Conservation (phyloP, 2,797 vertebrate genomes). For the Holocentrus rufus region DNA sequence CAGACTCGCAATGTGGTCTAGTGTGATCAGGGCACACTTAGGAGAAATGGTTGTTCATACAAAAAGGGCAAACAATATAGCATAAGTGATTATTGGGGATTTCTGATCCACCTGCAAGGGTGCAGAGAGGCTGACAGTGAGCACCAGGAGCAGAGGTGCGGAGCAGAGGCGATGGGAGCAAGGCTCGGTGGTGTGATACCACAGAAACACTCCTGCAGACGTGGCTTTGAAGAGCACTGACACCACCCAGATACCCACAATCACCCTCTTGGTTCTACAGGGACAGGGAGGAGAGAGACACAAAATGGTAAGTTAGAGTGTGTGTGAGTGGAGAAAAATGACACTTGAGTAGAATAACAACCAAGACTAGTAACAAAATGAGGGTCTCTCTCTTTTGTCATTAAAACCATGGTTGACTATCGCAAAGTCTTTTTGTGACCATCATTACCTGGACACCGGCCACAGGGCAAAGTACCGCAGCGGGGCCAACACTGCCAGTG, state of each 20-base stretch:
- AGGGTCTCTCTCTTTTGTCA: background rate
- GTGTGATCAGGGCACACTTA: background rate
- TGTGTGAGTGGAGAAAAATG: background rate
- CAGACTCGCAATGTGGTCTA: too few species aligned
- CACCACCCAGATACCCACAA: slow-evolving; percentile 71
- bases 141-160: slow-evolving; percentile 73
- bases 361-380: background rate
- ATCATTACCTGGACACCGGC: slow-evolving; percentile 67
- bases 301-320: background rate
- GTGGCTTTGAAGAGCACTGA: slow-evolving; percentile 73
- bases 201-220: slow-evolving; percentile 74
- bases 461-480: slow-evolving; percentile 78
- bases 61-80: background rate
- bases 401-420: background rate
- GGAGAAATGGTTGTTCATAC: background rate
- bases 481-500: slow-evolving; percentile 80
- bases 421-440: background rate
- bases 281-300: background rate
- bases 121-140: slow-evolving; percentile 72
- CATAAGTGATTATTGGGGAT: background rate
- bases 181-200: slow-evolving; percentile 62
- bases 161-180: slow-evolving; percentile 78
- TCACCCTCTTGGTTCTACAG: slow-evolving; percentile 71
- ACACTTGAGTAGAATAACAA: background rate
- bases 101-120: slow-evolving; percentile 59